Evolutionary conservation across 2,113 vertebrate species (phyloP).

Genomic region (Lontra canadensis): DNA sequence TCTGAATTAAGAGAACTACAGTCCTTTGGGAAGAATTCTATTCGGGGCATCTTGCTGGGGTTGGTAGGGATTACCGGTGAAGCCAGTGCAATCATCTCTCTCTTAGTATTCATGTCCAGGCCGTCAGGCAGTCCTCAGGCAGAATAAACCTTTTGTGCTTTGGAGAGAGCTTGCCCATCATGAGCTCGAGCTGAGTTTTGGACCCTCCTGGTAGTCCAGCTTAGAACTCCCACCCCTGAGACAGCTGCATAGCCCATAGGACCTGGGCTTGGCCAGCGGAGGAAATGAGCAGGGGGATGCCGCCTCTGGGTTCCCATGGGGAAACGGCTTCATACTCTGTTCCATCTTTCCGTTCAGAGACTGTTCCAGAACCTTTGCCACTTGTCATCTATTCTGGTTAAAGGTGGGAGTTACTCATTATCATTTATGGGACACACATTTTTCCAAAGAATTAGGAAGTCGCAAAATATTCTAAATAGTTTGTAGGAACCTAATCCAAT

Average conservation of each 20-base stretch:
- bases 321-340: background rate
- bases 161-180: background rate
- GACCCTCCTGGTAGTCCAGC: background rate
- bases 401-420: background rate
- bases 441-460: background rate
- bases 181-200: background rate
- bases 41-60: conserved; percentile 4
- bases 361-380: background rate
- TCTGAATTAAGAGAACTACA: background rate
- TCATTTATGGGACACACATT: background rate
- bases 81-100: background rate
- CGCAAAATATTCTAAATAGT: background rate
- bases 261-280: background rate
- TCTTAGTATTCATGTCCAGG: background rate
- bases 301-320: background rate
- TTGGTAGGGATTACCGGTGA: conserved; percentile 18
- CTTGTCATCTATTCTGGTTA: background rate
- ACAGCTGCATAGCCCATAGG: background rate
- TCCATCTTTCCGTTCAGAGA: background rate
- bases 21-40: conserved; percentile 26
- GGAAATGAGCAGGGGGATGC: background rate
- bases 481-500: background rate
- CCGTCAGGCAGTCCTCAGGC: background rate
- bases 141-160: background rate
- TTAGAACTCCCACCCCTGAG: background rate